Percentiles rank a stretch among this genome's conserved stretches.
Evolutionary conservation across 1,140 invertebrate genomes (phyloP).

Genomic region (Cepaea nemoralis): DNA sequence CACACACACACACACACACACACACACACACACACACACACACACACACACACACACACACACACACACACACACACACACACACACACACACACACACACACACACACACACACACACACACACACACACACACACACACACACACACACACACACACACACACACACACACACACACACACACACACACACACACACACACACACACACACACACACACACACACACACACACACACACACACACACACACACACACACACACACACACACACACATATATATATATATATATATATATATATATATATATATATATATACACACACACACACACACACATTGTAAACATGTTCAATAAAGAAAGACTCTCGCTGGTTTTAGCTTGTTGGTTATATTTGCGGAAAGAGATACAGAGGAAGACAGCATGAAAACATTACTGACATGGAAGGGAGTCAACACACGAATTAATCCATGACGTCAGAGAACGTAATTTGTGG

Average conservation of each 20-base stretch:
- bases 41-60: too few relatives aligned
- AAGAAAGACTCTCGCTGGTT: too few relatives aligned
- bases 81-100: too few relatives aligned
- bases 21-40: neutral
- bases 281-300: slow-evolving; percentile 35
- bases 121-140: slow-evolving; percentile 9
- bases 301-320: slow-evolving; percentile 32
- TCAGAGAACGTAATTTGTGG: too few relatives aligned
- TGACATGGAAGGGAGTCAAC: too few relatives aligned
- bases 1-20: slow-evolving; percentile 17
- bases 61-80: too few relatives aligned
- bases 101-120: too few relatives aligned
- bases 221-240: slow-evolving; percentile 1
- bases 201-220: slow-evolving; percentile 28
- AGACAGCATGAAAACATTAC: too few relatives aligned
- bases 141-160: neutral
- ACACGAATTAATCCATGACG: too few relatives aligned
- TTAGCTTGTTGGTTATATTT: too few relatives aligned
- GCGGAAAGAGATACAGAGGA: too few relatives aligned
- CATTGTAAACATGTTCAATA: neutral
- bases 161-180: slow-evolving; percentile 14
- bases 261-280: slow-evolving; percentile 31
- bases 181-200: slow-evolving; percentile 8
- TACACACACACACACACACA: slow-evolving; percentile 6
- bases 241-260: slow-evolving; percentile 18